These are phyloP conservation scores for Boleophthalmus pectinirostris DNA, from an alignment of 2,113 vertebrate species.

Conservation along the genomic window DNA sequence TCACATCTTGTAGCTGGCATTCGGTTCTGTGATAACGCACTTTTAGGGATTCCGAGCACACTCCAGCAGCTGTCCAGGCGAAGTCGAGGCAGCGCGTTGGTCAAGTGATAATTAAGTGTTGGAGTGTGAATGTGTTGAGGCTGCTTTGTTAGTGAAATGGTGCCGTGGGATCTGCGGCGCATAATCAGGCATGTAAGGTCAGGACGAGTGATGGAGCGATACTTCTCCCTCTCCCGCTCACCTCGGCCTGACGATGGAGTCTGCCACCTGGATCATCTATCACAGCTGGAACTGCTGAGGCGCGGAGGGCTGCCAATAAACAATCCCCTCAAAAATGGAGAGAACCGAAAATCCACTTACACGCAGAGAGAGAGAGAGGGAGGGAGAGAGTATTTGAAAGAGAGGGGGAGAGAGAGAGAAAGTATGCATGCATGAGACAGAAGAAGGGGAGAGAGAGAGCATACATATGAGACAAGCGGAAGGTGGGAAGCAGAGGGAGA, in stretches of 20 bases:
- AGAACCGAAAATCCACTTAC: conserved; percentile 64
- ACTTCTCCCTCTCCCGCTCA: conserved; percentile 42
- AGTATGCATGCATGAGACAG: not conserved
- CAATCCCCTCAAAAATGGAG: conserved; percentile 68
- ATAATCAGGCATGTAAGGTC: conserved; percentile 77
- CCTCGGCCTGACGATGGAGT: conserved; percentile 55
- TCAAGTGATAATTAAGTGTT: conserved; percentile 56
- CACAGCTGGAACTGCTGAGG: conserved; percentile 76
- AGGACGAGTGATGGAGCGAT: conserved; percentile 72
- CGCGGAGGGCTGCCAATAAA: conserved; percentile 75
- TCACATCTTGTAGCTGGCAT: conserved; percentile 52
- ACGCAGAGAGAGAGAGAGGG: conserved; percentile 30
- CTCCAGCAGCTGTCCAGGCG: not conserved
- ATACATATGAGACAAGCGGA: not conserved
- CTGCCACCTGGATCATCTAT: conserved; percentile 76
- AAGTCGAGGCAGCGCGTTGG: not conserved
- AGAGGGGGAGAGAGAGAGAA: not conserved
- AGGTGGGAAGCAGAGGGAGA: conserved; percentile 3
- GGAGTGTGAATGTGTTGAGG: conserved; percentile 60
- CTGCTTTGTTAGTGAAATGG: conserved; percentile 55
- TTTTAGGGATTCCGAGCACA: conserved; percentile 25
- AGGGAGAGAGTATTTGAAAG: not conserved
- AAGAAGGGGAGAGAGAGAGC: not conserved
- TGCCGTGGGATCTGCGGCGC: conserved; percentile 60
- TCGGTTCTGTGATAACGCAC: conserved; percentile 29